Conservation (phyloP, 2,113 vertebrate species). For the Aphyosemion australe region DNA sequence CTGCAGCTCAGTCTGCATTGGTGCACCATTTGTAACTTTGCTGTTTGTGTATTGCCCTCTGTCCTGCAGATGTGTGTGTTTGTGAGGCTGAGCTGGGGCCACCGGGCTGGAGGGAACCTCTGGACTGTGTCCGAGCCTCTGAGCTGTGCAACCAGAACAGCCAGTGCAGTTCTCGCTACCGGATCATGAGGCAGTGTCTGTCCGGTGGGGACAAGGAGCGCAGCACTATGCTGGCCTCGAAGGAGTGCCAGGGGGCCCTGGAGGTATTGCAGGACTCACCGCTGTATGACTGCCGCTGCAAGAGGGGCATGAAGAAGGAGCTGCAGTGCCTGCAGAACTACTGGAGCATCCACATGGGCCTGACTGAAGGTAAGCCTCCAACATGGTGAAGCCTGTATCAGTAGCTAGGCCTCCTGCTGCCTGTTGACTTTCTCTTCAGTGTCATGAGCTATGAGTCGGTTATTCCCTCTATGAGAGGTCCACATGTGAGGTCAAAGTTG, state of each 20-base stretch:
- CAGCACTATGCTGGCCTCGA: slow-evolving; percentile 91
- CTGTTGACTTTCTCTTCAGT: background rate
- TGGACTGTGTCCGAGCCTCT: slow-evolving; percentile 92
- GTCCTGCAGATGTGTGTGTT: slow-evolving; percentile 78
- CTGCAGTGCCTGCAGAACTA: slow-evolving; percentile 95
- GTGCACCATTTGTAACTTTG: background rate
- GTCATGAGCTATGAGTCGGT: background rate
- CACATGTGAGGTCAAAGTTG: slow-evolving; percentile 5
- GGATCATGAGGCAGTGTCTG: slow-evolving; percentile 94
- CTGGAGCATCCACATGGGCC: slow-evolving; percentile 95
- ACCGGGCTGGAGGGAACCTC: slow-evolving; percentile 84
- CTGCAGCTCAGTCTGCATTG: background rate
- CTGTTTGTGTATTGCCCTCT: background rate
- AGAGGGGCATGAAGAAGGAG: slow-evolving; percentile 93
- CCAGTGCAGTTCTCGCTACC: slow-evolving; percentile 92
- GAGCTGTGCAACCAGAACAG: slow-evolving; percentile 90
- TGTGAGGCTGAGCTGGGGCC: slow-evolving; percentile 72
- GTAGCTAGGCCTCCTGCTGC: slow-evolving; percentile 7
- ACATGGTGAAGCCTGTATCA: background rate
- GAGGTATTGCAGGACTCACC: slow-evolving; percentile 93
- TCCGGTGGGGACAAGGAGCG: slow-evolving; percentile 86
- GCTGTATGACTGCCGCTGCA: slow-evolving; percentile 91
- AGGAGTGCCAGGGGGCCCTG: slow-evolving; percentile 90
- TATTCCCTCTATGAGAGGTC: slow-evolving; percentile 1
- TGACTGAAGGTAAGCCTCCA: slow-evolving; percentile 84